Evolutionary conservation across 2,797 vertebrate species (phyloP).

Genomic region (Leptodactylus fallax): DNA sequence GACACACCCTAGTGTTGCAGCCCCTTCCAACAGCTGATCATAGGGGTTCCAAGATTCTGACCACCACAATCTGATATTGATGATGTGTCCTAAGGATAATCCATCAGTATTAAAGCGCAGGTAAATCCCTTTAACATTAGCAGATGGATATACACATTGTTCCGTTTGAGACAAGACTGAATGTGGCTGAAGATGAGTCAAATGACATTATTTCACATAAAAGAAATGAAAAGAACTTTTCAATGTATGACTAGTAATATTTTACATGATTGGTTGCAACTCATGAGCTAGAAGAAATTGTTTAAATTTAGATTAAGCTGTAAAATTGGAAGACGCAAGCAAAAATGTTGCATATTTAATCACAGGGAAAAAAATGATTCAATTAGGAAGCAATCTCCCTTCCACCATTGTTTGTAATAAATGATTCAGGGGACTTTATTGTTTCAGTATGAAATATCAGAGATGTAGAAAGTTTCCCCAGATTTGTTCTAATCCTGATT

Average conservation of each 20-base stretch:
- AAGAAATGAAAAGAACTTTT: slow-evolving; percentile 11
- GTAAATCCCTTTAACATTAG: neutral
- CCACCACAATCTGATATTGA: too few relatives aligned
- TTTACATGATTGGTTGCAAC: neutral
- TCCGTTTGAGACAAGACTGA: neutral
- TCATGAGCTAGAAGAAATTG: neutral
- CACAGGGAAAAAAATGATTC: slow-evolving; percentile 25
- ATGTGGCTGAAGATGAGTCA: too few relatives aligned
- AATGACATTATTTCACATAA: neutral
- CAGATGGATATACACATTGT: neutral
- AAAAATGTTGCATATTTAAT: slow-evolving; percentile 35
- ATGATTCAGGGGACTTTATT: slow-evolving; percentile 17
- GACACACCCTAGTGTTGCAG: too few relatives aligned
- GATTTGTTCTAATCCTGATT: slow-evolving; percentile 11
- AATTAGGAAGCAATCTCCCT: slow-evolving; percentile 20
- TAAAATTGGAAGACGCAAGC: slow-evolving; percentile 16
- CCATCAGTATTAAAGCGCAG: too few relatives aligned
- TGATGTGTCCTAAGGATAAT: too few relatives aligned
- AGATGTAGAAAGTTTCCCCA: slow-evolving; percentile 16
- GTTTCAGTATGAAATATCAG: neutral
- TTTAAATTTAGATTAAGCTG: slow-evolving; percentile 34
- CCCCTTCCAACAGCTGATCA: too few relatives aligned
- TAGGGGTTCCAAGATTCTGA: too few relatives aligned
- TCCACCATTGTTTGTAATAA: slow-evolving; percentile 27
- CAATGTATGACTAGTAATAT: neutral